Conservation (phyloP, 1,140 invertebrate species). For the Lerema accius region DNA sequence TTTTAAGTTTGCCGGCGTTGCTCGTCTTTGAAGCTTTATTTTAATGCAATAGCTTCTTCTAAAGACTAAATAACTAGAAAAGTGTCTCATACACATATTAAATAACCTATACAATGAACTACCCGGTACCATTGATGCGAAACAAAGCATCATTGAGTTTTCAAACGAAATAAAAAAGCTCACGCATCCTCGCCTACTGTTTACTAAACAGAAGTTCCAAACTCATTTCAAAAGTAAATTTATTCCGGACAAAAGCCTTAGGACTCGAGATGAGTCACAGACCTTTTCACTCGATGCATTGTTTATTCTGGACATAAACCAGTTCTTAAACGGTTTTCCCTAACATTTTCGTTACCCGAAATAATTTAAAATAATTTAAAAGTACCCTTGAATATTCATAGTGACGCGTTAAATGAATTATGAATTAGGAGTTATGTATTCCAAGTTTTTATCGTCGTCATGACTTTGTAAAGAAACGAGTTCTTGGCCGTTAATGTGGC, state of each 20-base stretch:
- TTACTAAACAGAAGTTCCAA: constrained; percentile 50
- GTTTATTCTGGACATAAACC: constrained; percentile 68
- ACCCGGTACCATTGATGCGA: constrained; percentile 16
- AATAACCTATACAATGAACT: constrained; percentile 4
- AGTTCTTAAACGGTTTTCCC: constrained; percentile 60
- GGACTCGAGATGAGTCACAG: constrained; percentile 69
- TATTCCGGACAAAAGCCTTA: constrained; percentile 67
- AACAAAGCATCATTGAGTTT: constrained; percentile 35
- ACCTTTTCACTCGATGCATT: constrained; percentile 74
- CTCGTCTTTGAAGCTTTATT: background rate
- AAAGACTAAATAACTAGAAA: constrained; percentile 13
- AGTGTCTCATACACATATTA: constrained; percentile 13
- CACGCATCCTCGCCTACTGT: constrained; percentile 37
- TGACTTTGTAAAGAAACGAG: constrained; percentile 39
- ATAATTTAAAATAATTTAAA: constrained; percentile 36
- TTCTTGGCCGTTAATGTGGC: constrained; percentile 32
- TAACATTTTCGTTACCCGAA: constrained; percentile 46
- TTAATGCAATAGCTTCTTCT: background rate
- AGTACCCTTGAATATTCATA: constrained; percentile 57
- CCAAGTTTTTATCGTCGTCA: constrained; percentile 25
- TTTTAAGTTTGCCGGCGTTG: background rate
- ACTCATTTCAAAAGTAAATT: constrained; percentile 65
- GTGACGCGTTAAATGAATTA: constrained; percentile 43
- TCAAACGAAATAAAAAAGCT: constrained; percentile 35
- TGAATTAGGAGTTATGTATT: constrained; percentile 39